Base-by-base conservation (phyloP, 2,888 invertebrate species). In the Andrena haemorrhoa region DNA sequence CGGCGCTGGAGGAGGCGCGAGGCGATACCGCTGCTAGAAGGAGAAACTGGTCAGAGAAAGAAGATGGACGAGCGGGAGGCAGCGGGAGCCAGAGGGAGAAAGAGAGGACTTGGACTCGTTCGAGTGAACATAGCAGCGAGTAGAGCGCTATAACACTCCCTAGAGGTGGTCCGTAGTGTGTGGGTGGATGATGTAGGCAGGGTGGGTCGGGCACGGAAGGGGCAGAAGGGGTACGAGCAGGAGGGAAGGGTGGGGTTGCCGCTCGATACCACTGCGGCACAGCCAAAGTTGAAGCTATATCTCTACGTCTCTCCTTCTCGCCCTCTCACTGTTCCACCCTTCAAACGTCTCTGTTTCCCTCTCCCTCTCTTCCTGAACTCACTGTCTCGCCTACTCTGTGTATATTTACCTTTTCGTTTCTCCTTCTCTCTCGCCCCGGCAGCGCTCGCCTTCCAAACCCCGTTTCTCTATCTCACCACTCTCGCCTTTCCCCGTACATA, bases 261-360 rank as follows among this genome's bases (percentile, higher is more conserved):
- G 93, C 93, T 93, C 93, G 93, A 94, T 94, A 94, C 91, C 93
- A 93, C 93, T 94, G 93, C 93, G 93, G 93, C 93, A 93, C 85
- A 79, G 88, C 92, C 91, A 91, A 93, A 93, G 93, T 93, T 90
- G 90, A 90, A 89, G 91, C 90, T 92, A 90, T 82, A 85, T 77
- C 85, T 74, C 76, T 71, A 76, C 85, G 73, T 70, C 70, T 66
- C 83, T 75, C 79, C 65, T 82, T 58, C 82, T 77, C 75, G 73
- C 74, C 72, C 83, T 65, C 79, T 64, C 76, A 16, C 60, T 47
- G 53, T 35, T 20, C 64, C 68, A 20, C 31, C 26, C 68, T 72
- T 60, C 41, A 41, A 41, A 41, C 16, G 75, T 49, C 65, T 61
- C 63, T 26, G 58, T 65, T 53, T 16, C 16, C 74, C 35, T 66